Evolutionary conservation across 1,140 invertebrate genomes (phyloP).

Genomic region (Portunus trituberculatus): DNA sequence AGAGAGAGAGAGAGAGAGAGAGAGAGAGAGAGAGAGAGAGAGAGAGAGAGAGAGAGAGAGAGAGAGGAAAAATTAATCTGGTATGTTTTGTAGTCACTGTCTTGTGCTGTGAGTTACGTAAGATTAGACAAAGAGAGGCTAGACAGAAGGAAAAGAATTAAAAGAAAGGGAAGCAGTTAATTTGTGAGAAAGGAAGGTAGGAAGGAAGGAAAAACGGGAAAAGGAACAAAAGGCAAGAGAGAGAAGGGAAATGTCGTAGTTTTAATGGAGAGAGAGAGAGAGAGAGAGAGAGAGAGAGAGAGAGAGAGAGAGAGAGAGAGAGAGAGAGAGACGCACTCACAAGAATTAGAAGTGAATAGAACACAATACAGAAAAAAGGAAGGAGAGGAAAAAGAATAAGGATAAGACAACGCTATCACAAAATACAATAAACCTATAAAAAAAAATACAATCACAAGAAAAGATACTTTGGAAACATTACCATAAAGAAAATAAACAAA

Average conservation of each 20-base stretch:
- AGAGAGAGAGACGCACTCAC: slow-evolving; percentile 15
- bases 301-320: slow-evolving; percentile 14
- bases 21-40: background rate
- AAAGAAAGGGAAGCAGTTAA: background rate
- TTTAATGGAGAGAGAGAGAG: background rate
- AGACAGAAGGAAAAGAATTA: background rate
- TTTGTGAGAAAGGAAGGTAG: background rate
- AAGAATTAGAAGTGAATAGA: background rate
- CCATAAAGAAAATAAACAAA: background rate
- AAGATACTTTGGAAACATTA: background rate
- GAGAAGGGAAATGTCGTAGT: background rate
- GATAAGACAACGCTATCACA: background rate
- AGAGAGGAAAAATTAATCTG: background rate
- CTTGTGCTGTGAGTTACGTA: background rate
- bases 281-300: slow-evolving; percentile 39
- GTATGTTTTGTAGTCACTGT: background rate
- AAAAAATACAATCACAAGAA: too few relatives aligned
- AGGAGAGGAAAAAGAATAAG: background rate
- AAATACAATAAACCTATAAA: too few relatives aligned
- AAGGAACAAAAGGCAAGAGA: background rate
- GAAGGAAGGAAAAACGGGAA: background rate
- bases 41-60: background rate
- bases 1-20: background rate
- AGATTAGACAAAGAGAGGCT: too few relatives aligned
- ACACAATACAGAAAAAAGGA: too few relatives aligned